A percentile compares a stretch with the other conserved stretches of the same genome.
These are phyloP conservation scores for Bos taurus DNA, from an alignment of 2,113 vertebrate genomes.

Conservation along the genomic window ARS-UCD2.0 NC_037329.1:51158001-51158500, in stretches of 20 bases:
- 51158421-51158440: background rate
- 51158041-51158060: background rate
- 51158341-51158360: background rate
- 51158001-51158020: background rate
- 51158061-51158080: background rate
- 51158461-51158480: background rate
- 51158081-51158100: background rate
- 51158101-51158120: background rate
- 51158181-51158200: background rate
- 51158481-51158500: slow-evolving; percentile 7
- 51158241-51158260: background rate
- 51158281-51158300: background rate
- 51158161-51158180: background rate
- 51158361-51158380: background rate
- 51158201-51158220: background rate
- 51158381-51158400: background rate
- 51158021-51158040: background rate
- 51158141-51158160: background rate
- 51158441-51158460: background rate
- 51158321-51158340: background rate
- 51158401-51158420: slow-evolving; percentile 4
- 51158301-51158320: background rate
- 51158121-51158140: background rate
- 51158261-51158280: background rate
- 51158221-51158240: background rate